Evolutionary conservation across 2,888 invertebrate genomes (phyloP).

Genomic region (Quadriops clusia): DNA sequence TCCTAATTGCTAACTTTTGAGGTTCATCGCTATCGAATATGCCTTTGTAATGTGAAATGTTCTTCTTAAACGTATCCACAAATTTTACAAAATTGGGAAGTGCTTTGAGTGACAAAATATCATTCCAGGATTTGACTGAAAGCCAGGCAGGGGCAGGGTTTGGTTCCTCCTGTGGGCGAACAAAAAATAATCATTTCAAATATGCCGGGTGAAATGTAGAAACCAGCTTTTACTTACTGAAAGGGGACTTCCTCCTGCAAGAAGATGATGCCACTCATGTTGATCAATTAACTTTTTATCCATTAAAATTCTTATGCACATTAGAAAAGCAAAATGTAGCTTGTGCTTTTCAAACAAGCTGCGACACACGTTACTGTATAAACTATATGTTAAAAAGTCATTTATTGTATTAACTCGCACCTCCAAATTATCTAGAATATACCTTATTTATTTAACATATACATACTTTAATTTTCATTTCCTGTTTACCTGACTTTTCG

Average conservation of each 20-base stretch:
- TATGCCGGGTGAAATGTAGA: too few species aligned
- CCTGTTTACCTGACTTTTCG: slow-evolving; percentile 46
- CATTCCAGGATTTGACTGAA: slow-evolving; percentile 67
- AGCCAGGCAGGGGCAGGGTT: slow-evolving; percentile 79
- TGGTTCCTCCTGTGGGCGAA: slow-evolving; percentile 33
- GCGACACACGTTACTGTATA: slow-evolving; percentile 79
- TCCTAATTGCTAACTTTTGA: slow-evolving; percentile 40
- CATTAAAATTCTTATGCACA: slow-evolving; percentile 56
- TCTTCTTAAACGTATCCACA: slow-evolving; percentile 44
- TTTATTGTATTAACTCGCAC: slow-evolving; percentile 68
- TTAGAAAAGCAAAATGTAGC: slow-evolving; percentile 68
- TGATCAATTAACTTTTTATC: slow-evolving; percentile 46
- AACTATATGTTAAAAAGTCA: slow-evolving; percentile 67
- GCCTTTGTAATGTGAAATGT: slow-evolving; percentile 43
- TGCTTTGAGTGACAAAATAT: slow-evolving; percentile 59
- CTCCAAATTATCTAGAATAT: slow-evolving; percentile 59
- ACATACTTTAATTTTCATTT: too few species aligned
- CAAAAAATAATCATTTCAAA: slow-evolving; percentile 6
- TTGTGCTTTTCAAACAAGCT: slow-evolving; percentile 86
- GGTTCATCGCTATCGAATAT: slow-evolving; percentile 59
- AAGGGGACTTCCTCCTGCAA: slow-evolving; percentile 58
- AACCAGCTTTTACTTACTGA: slow-evolving; percentile 37
- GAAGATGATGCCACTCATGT: slow-evolving; percentile 62
- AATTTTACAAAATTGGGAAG: slow-evolving; percentile 52
- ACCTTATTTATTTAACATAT: too few species aligned